Conservation (phyloP, 2,113 vertebrate species). For the Muntiacus muntjak region DNA sequence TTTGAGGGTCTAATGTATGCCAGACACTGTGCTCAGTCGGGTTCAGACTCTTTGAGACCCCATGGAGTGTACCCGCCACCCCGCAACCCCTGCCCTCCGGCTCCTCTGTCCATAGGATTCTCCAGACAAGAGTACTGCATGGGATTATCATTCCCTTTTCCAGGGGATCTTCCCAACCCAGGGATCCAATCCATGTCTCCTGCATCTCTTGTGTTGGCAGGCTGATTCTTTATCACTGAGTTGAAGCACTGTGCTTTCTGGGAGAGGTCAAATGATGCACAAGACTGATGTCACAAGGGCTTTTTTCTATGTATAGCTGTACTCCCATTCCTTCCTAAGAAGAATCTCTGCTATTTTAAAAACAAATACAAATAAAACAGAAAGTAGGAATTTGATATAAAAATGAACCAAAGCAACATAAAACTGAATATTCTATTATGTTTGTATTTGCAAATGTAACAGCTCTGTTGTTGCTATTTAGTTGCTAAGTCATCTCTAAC, state of each 20-base stretch:
- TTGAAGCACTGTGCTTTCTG: background rate
- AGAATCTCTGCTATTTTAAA: background rate
- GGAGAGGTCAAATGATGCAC: background rate
- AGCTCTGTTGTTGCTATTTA: background rate
- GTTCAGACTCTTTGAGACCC: background rate
- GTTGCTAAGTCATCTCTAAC: background rate
- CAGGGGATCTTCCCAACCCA: background rate
- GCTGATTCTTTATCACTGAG: background rate
- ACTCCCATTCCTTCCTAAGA: background rate
- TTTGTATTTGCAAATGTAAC: background rate
- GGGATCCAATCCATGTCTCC: background rate
- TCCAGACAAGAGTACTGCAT: background rate
- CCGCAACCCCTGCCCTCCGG: accelerated
- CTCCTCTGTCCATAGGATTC: background rate
- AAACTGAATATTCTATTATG: background rate
- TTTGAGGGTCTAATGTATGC: background rate
- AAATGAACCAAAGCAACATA: background rate
- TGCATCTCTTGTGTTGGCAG: background rate
- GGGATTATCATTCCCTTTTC: background rate
- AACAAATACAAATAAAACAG: background rate
- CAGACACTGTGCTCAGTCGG: background rate
- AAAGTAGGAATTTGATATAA: background rate
- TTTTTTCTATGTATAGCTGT: background rate
- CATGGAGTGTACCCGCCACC: background rate
- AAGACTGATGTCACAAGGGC: no score